phyloP scores from a whole-genome alignment of 1,140 invertebrate genomes.

The Caenorhabditis inopinata region DNA sequence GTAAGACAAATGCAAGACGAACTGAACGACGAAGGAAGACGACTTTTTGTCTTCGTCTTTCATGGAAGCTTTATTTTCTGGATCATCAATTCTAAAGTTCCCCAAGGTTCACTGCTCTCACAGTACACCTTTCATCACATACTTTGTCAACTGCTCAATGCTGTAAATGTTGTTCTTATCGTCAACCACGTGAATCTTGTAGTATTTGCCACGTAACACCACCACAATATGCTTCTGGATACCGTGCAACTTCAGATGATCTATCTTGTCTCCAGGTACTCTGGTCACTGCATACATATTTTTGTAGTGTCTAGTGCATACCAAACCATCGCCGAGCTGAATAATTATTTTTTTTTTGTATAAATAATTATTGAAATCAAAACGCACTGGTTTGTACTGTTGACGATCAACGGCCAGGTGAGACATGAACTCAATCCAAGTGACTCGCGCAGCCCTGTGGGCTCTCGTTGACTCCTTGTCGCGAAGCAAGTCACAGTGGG shows the following conservation, averaged over 20 bases:
- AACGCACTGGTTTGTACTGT: constrained; percentile 46
- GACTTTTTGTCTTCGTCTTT: too few relatives aligned
- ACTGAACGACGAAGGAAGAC: too few relatives aligned
- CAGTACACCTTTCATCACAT: too few relatives aligned
- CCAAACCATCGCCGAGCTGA: constrained; percentile 54
- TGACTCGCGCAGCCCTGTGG: constrained; percentile 55
- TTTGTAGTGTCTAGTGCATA: constrained; percentile 58
- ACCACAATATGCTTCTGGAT: constrained; percentile 54
- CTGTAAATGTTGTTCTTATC: constrained; percentile 40
- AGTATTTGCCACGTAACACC: constrained; percentile 51
- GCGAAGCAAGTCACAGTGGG: constrained; percentile 54
- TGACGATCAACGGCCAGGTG: constrained; percentile 58
- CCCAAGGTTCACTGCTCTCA: too few relatives aligned
- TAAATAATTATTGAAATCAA: too few relatives aligned
- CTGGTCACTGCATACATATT: constrained; percentile 56
- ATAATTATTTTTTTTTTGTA: too few relatives aligned
- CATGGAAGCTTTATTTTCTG: too few relatives aligned
- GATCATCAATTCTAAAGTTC: too few relatives aligned
- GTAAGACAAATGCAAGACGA: too few relatives aligned
- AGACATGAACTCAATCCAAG: constrained; percentile 53
- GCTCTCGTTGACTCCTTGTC: constrained; percentile 52
- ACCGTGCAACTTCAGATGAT: constrained; percentile 49
- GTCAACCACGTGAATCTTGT: constrained; percentile 58
- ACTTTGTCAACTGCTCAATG: constrained; percentile 46
- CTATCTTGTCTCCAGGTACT: constrained; percentile 49